phyloP scores from a whole-genome alignment of 2,113 vertebrate genomes.

The Macrotis lagotis region DNA sequence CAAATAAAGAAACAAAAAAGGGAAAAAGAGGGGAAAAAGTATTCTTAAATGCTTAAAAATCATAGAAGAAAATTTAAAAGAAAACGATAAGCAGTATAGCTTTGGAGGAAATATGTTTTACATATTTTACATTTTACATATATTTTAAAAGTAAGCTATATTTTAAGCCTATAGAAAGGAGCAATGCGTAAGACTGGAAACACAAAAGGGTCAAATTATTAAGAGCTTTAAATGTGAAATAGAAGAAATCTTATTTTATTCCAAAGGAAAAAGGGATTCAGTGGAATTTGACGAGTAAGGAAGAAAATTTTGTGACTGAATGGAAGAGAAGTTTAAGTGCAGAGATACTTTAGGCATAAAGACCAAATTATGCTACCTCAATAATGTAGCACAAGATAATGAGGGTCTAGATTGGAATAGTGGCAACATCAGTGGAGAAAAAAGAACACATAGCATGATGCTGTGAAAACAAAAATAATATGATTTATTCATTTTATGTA shows the following conservation, averaged over 20 bases:
- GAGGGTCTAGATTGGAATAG: not conserved
- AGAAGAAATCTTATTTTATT: not conserved
- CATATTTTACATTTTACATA: too few relatives aligned
- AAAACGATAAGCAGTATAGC: not conserved
- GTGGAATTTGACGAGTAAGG: not conserved
- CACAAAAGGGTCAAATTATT: not conserved
- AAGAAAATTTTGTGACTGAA: not conserved
- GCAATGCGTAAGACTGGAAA: not conserved
- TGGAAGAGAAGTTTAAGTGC: not conserved
- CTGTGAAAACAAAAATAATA: not conserved
- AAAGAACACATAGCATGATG: not conserved
- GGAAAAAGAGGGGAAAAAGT: not conserved
- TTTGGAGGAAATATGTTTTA: not conserved
- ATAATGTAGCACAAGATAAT: not conserved
- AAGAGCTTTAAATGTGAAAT: not conserved
- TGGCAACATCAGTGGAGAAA: not conserved
- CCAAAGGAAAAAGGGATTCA: not conserved
- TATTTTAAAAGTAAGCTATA: not conserved
- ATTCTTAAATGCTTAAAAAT: not conserved
- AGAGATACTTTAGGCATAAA: not conserved
- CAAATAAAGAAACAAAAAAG: not conserved
- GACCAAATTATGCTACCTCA: not conserved
- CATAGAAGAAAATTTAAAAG: not conserved
- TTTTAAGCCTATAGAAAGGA: not conserved
- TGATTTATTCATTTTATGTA: not conserved